These are phyloP conservation scores for Stramonita haemastoma DNA, from an alignment of 2,888 invertebrate genomes.

Conservation along the genomic window DNA sequence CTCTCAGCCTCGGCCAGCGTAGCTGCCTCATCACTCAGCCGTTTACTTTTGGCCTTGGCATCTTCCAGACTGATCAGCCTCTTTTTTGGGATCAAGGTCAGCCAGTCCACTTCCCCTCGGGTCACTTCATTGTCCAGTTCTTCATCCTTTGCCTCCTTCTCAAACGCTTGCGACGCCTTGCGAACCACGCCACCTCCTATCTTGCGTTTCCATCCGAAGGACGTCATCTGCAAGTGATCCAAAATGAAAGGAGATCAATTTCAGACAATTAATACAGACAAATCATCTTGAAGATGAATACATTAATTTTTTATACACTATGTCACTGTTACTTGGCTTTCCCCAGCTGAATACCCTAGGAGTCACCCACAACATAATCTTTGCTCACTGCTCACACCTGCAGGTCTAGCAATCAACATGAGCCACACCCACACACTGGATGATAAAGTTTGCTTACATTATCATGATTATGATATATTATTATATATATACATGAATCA, in stretches of 20 bases:
- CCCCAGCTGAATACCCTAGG: not conserved
- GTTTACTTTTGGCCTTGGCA: constrained; percentile 65
- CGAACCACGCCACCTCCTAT: constrained; percentile 67
- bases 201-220: constrained; percentile 76
- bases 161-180: constrained; percentile 62
- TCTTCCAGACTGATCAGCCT: constrained; percentile 70
- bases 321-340: not conserved
- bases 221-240: constrained; percentile 51
- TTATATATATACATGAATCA: not conserved
- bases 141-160: constrained; percentile 65
- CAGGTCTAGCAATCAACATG: too few species aligned
- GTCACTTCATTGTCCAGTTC: constrained; percentile 51
- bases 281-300: too few species aligned
- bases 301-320: not conserved
- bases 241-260: not conserved
- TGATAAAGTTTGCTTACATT: not conserved
- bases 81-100: constrained; percentile 62
- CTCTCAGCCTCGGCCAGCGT: constrained; percentile 74
- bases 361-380: not conserved
- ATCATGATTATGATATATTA: not conserved
- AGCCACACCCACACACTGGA: too few species aligned
- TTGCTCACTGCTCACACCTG: too few species aligned
- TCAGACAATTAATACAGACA: not conserved
- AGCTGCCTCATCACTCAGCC: constrained; percentile 72
- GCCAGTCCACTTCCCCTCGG: constrained; percentile 67